These are phyloP conservation scores for Phainopepla nitens DNA, from an alignment of 2,113 vertebrate genomes.

Conservation along the genomic window DNA sequence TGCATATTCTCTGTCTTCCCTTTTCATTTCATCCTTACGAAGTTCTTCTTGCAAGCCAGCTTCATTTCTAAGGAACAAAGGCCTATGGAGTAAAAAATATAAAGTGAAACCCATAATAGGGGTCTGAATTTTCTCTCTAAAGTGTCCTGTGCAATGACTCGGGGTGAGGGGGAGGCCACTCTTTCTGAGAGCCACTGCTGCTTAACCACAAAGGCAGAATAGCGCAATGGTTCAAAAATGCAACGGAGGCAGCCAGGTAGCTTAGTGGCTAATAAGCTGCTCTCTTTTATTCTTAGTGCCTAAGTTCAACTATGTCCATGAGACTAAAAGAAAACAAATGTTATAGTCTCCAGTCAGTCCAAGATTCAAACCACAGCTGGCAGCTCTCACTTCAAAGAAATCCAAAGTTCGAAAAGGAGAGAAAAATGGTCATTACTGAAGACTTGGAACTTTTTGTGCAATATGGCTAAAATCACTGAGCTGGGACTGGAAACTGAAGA, in stretches of 20 bases:
- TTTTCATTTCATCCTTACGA: background rate
- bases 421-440: background rate
- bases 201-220: background rate
- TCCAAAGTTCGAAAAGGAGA: background rate
- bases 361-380: slow-evolving; percentile 31
- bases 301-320: slow-evolving; percentile 21
- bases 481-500: background rate
- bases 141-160: background rate
- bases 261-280: slow-evolving; percentile 1
- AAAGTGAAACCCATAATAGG: background rate
- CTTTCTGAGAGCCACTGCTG: background rate
- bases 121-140: background rate
- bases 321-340: slow-evolving; percentile 56
- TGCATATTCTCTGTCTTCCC: background rate
- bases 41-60: background rate
- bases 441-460: background rate
- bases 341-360: background rate
- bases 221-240: slow-evolving; percentile 3
- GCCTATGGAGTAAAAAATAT: slow-evolving; percentile 44
- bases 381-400: background rate
- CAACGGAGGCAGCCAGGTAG: slow-evolving; percentile 43
- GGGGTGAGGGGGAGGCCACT: background rate
- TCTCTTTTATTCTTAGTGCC: background rate
- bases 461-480: background rate
- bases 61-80: slow-evolving; percentile 57